Base-by-base conservation (phyloP, 2,888 invertebrate genomes). In the Thumatha senex region DNA sequence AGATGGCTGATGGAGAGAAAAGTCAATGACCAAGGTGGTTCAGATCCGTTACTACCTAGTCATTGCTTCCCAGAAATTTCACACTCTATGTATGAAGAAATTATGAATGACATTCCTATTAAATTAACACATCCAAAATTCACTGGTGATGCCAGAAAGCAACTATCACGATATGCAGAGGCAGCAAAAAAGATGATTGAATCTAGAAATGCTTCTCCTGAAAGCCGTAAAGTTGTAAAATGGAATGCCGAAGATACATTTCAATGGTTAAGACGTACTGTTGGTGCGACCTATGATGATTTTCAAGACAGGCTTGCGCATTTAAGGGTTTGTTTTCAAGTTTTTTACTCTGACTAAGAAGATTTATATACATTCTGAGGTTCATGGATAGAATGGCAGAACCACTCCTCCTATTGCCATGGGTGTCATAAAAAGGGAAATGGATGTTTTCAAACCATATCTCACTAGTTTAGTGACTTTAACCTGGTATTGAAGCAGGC, bases 161-260 rank as follows among this genome's bases (percentile, higher is more conserved):
- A 99, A 78, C 89, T 99, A 18, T 96, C 97, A 2, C 94, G 95
- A 47, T 99, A 98, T 86, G 98, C 98, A 0, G 98, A 99, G 85
- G 98, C 98, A 12, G 98, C 99, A 1, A 98, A 98, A 79, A 97
- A 97, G 84, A 97, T 98, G 92, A 98, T 99, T 67, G 99, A 98
- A 85, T 97, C 97, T 7, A 94, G 98, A 70, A 97, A 97, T 81
- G 96, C 97, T 8, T 96, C 97, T 24, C 95, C 98, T 0, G 98
- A 98, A 80, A 98, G 98, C 76, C 93, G 99, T 58, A 99, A 99
- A 89, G 96, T 98, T 11, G 98, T 99, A 0, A 99, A 98, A 82
- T 99, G 99, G 99, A 98, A 98, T 90, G 98, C 98, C 0, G 98
- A 99, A 77, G 98, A 99, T 72, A 98, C 98, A 18, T 98, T 99